Base-by-base conservation (phyloP, 64 coral and sea anemone genomes). In the Actinia tenebrosa region DNA sequence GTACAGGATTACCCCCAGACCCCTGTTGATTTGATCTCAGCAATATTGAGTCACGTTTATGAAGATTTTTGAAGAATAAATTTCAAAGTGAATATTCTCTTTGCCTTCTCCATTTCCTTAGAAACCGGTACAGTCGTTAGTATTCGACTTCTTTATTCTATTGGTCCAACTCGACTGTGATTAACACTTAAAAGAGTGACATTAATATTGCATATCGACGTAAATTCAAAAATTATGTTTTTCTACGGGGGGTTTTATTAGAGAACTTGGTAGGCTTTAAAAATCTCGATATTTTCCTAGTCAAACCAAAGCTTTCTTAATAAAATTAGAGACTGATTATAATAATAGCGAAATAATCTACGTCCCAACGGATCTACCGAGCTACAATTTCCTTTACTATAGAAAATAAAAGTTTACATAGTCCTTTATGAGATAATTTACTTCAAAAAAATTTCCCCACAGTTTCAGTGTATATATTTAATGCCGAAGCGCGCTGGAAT, bases 191-290 rank as follows among this genome's bases (percentile, higher is more conserved):
- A n/a, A 66, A 79, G 86, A 87, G 53, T 25, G 80, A 64, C 79
- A 87, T 92, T 83, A 92, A 92, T 92, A 87, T 92, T 92, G 79
- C 80, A 87, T 92, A 59, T 78, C 30, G 60, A 54, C 59, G 85
- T 53, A 80, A 87, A 81, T 80, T 86, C n/a, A 78, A 84, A 92
- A 92, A 87, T 66, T 85, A 80, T 92, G 53, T 87, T 87, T 64
- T 80, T 56, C 79, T 53, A 54, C 61, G 85, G 60, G 84, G 56
- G 78, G 63, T 85, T 85, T 85, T 85, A 85, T 75, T 75, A 42
- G 10, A 25, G 26, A 75, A 42, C 69, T 75, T 42, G 69, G 69
- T 9, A 75, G 25, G 25, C 25, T 37, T 75, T 37, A 9, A 42
- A 18, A 30, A 14, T 42, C 69, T 14, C 26, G 8, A 3, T 75